Base-by-base conservation (phyloP, 2,888 invertebrate species). In the Zaprionus obscuricornis region DNA sequence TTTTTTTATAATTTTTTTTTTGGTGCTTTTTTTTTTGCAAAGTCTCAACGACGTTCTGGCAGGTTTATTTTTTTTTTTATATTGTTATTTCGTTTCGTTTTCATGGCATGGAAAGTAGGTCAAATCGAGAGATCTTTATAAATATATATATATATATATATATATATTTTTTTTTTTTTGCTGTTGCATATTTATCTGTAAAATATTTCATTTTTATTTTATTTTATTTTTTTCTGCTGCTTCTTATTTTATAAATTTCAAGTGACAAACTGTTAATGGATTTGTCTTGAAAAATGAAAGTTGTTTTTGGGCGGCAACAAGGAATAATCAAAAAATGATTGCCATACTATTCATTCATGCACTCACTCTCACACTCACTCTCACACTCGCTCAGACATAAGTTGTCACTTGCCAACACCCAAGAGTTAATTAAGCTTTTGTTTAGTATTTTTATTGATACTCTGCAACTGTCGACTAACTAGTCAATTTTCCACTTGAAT, bases 91-190 rank as follows among this genome's bases (percentile, higher is more conserved):
- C 57, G 58, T 58, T 54, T 50, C 36, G 67, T 40, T 70, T 63
- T 49, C 42, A 51, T 75, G 64, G 59, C 67, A 59, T 65, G 82
- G 85, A 85, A 81, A 81, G 81, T 85, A 65, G 85, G 81, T 85
- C 85, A 82, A n/a, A 85, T 82, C 81, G 75, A 81, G 81, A 78
- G 81, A 79, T 78, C 78, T 78, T 78, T 83, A 71, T 71, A 78
- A 73, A 74, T 74, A 71, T 73, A n/a, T n/a, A n/a, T n/a, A n/a
- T n/a, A n/a, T n/a, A n/a, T n/a, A n/a, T n/a, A n/a, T n/a, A n/a
- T n/a, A n/a, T n/a, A n/a, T n/a, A n/a, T n/a, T n/a, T n/a, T 45
- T 47, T 52, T 22, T 26, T 47, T n/a, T 63, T 78, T 63, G 72
- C n/a, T n/a, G 75, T 58, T 83, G 81, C 84, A 79, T 78, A 78